phyloP scores from a whole-genome alignment of 1,140 invertebrate genomes.

The Triops cancriformis region DNA sequence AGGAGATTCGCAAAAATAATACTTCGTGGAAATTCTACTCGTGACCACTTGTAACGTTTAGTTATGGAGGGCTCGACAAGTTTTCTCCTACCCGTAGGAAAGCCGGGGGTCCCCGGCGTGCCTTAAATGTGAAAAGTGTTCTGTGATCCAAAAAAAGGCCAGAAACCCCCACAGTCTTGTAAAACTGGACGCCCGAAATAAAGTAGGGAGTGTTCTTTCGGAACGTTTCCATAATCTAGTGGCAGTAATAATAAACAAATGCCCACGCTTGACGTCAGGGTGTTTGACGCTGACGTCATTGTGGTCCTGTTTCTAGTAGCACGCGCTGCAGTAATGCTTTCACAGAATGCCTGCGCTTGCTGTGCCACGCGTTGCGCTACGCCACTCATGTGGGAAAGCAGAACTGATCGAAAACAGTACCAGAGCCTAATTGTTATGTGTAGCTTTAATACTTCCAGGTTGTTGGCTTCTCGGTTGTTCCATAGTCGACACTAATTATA shows the following conservation, averaged over 20 bases:
- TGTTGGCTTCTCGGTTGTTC: not conserved
- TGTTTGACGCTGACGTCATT: not conserved
- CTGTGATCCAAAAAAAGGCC: no score
- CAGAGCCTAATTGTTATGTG: not conserved
- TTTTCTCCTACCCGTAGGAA: no score
- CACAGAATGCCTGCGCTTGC: not conserved
- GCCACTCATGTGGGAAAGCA: not conserved
- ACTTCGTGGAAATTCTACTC: no score
- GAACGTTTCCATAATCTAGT: not conserved
- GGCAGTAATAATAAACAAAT: slow-evolving; percentile 11
- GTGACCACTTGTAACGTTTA: no score
- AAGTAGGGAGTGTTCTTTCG: not conserved
- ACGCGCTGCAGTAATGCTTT: slow-evolving; percentile 12
- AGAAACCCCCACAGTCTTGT: not conserved
- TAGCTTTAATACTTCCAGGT: not conserved
- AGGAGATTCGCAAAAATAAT: no score
- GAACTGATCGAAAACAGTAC: not conserved
- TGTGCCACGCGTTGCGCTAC: not conserved
- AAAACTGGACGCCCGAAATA: not conserved
- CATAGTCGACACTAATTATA: no score
- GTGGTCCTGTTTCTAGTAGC: not conserved
- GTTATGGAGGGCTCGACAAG: no score
- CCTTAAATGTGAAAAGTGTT: no score
- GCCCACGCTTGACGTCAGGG: slow-evolving; percentile 7
- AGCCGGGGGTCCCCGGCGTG: no score